Percentiles rank a stretch among this genome's conserved stretches.
Conservation (phyloP, 2,113 vertebrate species). For the Callaeas wilsoni region DNA sequence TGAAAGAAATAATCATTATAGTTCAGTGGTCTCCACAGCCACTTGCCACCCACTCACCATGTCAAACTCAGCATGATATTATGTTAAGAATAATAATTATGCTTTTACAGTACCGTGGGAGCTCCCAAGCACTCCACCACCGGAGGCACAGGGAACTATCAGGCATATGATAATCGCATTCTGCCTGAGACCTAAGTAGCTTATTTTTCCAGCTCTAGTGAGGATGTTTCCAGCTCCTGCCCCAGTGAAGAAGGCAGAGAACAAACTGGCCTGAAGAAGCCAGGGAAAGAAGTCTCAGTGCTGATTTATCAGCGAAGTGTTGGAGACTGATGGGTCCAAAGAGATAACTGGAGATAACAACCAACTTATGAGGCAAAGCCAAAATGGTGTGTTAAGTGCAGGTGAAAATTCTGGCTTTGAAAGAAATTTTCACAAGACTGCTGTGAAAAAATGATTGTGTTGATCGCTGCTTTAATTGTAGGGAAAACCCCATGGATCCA, state of each 20-base stretch:
- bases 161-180: neutral
- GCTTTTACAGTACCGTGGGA: conserved; percentile 22
- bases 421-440: neutral
- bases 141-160: neutral
- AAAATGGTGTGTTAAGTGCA: neutral
- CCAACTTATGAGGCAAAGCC: neutral
- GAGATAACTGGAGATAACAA: neutral
- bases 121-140: neutral
- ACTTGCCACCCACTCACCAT: conserved; percentile 49
- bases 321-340: neutral
- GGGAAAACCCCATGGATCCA: neutral
- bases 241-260: neutral
- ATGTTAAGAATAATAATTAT: conserved; percentile 61
- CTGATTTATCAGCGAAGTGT: neutral
- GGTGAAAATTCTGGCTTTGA: neutral
- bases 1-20: conserved; percentile 49
- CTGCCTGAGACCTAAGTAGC: neutral
- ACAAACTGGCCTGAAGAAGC: neutral
- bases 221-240: neutral
- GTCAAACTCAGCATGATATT: conserved; percentile 50
- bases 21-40: conserved; percentile 57
- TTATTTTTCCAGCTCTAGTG: neutral
- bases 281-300: neutral
- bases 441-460: neutral
- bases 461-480: neutral